These are phyloP conservation scores for Malthinus seriepunctatus DNA, from an alignment of 2,888 invertebrate genomes.

Conservation along the genomic window DNA sequence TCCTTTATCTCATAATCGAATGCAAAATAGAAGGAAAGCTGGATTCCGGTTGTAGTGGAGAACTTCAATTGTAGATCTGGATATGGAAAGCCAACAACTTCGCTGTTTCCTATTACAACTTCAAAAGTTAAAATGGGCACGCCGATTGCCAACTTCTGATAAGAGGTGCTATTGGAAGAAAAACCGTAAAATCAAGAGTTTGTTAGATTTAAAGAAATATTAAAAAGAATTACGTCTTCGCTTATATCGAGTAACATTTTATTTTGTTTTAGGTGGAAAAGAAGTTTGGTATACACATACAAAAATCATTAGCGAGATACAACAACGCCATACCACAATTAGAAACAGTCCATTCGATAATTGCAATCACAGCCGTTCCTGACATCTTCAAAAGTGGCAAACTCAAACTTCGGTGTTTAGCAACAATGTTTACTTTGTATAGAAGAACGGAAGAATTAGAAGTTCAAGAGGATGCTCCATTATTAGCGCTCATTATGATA, in stretches of 20 bases:
- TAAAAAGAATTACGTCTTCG: too few relatives aligned
- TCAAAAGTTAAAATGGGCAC: too few relatives aligned
- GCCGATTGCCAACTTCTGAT: too few relatives aligned
- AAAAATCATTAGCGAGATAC: conserved; percentile 40
- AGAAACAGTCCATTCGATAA: conserved; percentile 46
- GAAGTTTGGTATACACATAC: conserved; percentile 41
- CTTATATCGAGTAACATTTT: neutral
- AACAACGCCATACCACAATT: conserved; percentile 46
- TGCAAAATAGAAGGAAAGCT: too few relatives aligned
- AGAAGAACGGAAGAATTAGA: conserved; percentile 45
- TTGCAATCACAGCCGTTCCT: conserved; percentile 45
- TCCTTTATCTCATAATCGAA: too few relatives aligned
- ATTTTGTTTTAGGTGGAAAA: conserved; percentile 38
- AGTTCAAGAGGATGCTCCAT: conserved; percentile 49
- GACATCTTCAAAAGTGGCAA: conserved; percentile 49
- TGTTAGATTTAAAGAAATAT: too few relatives aligned
- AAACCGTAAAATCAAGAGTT: too few relatives aligned
- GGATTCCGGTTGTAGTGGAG: too few relatives aligned
- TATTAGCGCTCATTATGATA: conserved; percentile 49
- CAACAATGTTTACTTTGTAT: conserved; percentile 50
- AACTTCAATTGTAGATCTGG: too few relatives aligned
- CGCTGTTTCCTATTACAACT: too few relatives aligned
- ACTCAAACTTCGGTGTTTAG: conserved; percentile 48
- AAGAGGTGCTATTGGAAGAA: too few relatives aligned
- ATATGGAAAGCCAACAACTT: too few relatives aligned